Evolutionary conservation across 2,113 vertebrate genomes (phyloP), one percentile per base, ranked within the genome.

Genomic region (Phylloscopus trochiloides): DNA sequence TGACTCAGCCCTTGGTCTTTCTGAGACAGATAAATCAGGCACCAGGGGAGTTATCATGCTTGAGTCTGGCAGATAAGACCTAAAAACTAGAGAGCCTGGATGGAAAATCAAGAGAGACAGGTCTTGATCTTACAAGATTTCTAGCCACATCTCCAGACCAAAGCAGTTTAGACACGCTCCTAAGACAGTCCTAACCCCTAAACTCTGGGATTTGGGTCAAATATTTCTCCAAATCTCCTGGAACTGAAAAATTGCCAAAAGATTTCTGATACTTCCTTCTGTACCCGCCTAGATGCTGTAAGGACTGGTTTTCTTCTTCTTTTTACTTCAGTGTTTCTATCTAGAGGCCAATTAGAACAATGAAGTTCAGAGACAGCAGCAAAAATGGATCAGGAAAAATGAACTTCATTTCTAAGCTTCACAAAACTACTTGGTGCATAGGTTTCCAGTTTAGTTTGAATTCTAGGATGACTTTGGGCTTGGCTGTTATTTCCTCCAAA

Each of bases 51-150:
- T 94, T 93, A 92, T 79, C 75, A 52, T 26, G n/a, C 58, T 84
- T 50, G 26, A 75, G 67, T 73, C 94, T 86, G 77, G 65, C 57
- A 97, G 94, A 90, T 96, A 96, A 95, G 55, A 81, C 76, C 84
- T 67, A 45, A 82, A 88, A 96, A 78, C 47, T 32, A 5, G 42
- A 86, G 31, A 82, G 50, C 24, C 52, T 75, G 34, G 40, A 57
- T 91, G 65, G 74, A 70, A 86, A 93, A 83, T 65, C 85, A 86
- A 87, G 74, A 93, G 34, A 87, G 54, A 55, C 28, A 86, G 88
- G 92, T 74, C 71, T 29, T 3, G 16, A 77, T 70, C 74, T 73
- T 68, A 72, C 34, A 62, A 75, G 34, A 93, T 86, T 94, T 75
- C 50, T 36, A 85, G 54, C 21, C 28, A 48, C 47, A 50, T 68